phyloP scores from a whole-genome alignment of 2,888 invertebrate genomes.

The Lasioglossum malachurum region DNA sequence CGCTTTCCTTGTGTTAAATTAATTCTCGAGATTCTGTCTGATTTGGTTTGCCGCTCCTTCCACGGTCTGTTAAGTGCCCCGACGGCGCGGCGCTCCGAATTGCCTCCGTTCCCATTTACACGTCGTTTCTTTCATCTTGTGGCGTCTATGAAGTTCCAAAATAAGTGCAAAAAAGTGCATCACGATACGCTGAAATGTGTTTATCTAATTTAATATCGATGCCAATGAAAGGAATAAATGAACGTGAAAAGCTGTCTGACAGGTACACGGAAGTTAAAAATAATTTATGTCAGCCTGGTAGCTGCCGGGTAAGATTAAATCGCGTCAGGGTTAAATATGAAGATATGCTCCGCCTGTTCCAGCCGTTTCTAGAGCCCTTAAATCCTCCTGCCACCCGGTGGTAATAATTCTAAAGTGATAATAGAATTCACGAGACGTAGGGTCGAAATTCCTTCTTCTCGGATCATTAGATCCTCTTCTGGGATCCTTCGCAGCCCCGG shows the following conservation, averaged over 20 bases:
- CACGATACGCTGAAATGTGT: not conserved
- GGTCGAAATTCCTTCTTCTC: slow-evolving; percentile 8
- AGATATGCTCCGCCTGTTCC: not conserved
- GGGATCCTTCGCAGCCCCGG: not conserved
- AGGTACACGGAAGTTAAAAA: not conserved
- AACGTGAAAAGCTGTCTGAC: not conserved
- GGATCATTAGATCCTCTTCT: slow-evolving; percentile 15
- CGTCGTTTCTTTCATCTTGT: not conserved
- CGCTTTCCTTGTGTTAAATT: slow-evolving; percentile 57
- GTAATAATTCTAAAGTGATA: slow-evolving; percentile 1
- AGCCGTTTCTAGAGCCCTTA: slow-evolving; percentile 5
- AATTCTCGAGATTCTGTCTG: slow-evolving; percentile 51
- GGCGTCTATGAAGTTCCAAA: not conserved
- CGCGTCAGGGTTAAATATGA: slow-evolving; percentile 9
- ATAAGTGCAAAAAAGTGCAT: no score
- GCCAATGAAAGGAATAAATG: not conserved
- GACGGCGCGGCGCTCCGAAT: not conserved
- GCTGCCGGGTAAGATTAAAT: slow-evolving; percentile 1
- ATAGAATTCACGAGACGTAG: not conserved
- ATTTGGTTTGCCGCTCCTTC: slow-evolving; percentile 9
- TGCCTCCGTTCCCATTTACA: not conserved
- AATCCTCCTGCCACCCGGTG: not conserved
- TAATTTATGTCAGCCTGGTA: not conserved
- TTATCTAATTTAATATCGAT: not conserved
- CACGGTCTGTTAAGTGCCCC: not conserved